Evolutionary conservation across 2,888 invertebrate species (phyloP), one percentile per base, ranked within the genome.

Genomic region (Diarsia rubi): DNA sequence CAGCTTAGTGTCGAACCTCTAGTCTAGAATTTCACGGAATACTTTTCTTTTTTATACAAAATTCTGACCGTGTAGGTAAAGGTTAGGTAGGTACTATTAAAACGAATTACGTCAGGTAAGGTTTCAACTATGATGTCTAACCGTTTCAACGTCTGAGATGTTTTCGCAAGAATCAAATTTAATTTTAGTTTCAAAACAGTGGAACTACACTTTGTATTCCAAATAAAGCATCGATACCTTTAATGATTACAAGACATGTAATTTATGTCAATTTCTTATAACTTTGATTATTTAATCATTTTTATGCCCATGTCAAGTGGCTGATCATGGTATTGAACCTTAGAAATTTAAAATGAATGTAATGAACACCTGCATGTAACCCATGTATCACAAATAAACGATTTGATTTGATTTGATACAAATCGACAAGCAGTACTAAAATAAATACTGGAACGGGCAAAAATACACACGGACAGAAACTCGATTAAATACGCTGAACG

Each of bases 371-470:
- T n/a, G n/a, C n/a, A n/a, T n/a, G n/a, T n/a, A n/a, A n/a, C n/a
- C n/a, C n/a, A n/a, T n/a, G n/a, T n/a, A 47, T 52, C n/a, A 16
- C 37, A 21, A 78, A 49, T 60, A 59, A 59, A 44, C n/a, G n/a
- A n/a, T n/a, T n/a, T n/a, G n/a, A n/a, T n/a, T n/a, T n/a, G 16
- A 31, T 44, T 11, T 19, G 60, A 52, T 45, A 45, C 42, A 70
- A 73, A 68, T 74, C 27, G 27, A 57, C 21, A 42, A 31, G n/a
- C n/a, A 2, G 37, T 57, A 37, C 31, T 57, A 54, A 63, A 79
- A 79, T 75, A 79, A 79, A 82, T 70, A 79, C 31, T 24, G 49
- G 37, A 67, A 72, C 52, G 14, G 37, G n/a, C 31, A 27, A 70
- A 78, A 75, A 76, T 79, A 79, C 45, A 62, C 57, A 62, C 4